Percentiles rank a stretch among this genome's conserved stretches.
Evolutionary conservation across 2,113 vertebrate genomes (phyloP).

Genomic region (Noturus placidus): DNA sequence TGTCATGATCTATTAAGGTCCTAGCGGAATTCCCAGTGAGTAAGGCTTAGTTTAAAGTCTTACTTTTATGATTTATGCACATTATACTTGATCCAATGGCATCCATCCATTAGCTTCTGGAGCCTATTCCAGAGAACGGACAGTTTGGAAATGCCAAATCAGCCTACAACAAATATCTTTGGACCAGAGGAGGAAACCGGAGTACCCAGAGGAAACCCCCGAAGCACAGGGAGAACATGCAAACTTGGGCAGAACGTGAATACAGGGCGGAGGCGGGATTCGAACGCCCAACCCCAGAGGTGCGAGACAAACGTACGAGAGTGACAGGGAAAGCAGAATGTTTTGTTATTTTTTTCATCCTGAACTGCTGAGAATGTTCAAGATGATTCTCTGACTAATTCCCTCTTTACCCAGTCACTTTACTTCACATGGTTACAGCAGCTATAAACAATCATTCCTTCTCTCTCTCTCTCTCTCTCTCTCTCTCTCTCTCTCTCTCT

Average conservation of each 20-base stretch:
- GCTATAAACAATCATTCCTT: neutral
- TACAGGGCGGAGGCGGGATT: no score
- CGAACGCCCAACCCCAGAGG: no score
- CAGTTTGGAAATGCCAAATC: no score
- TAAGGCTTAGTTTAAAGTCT: neutral
- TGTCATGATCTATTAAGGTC: neutral
- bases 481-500: neutral
- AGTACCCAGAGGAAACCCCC: no score
- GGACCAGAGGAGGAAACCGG: no score
- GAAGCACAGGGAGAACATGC: no score
- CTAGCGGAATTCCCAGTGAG: neutral
- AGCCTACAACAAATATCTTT: no score
- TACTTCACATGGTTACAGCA: neutral
- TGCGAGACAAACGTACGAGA: neutral
- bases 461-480: neutral
- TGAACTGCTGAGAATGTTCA: neutral
- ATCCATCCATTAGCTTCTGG: no score
- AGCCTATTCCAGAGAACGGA: no score
- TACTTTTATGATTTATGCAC: neutral
- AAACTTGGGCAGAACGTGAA: no score
- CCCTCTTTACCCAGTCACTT: neutral
- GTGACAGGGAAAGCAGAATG: neutral
- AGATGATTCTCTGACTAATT: neutral
- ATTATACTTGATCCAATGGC: neutral
- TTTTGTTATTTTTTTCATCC: neutral